Evolutionary conservation across 2,888 invertebrate species (phyloP).

Genomic region (Leucoptera coffeella): DNA sequence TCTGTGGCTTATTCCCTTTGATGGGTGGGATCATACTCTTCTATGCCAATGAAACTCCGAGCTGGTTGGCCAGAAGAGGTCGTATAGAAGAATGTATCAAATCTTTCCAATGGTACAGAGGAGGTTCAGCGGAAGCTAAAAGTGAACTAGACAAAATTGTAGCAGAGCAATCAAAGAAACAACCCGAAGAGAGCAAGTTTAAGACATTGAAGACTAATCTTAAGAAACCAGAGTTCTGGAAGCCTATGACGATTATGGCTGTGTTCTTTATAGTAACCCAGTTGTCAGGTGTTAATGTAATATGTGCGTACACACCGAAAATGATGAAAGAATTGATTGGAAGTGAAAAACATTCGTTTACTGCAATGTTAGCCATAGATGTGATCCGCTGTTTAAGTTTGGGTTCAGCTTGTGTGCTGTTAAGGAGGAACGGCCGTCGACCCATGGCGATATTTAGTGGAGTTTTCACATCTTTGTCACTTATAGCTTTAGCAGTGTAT

Average conservation of each 20-base stretch:
- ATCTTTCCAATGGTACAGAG: conserved; percentile 58
- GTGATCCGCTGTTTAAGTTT: conserved; percentile 55
- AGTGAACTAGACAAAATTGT: conserved; percentile 45
- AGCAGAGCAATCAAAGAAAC: conserved; percentile 24
- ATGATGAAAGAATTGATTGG: conserved; percentile 58
- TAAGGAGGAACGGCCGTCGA: conserved; percentile 56
- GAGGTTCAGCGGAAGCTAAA: conserved; percentile 33
- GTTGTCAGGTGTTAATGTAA: conserved; percentile 64
- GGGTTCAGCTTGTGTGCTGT: conserved; percentile 51
- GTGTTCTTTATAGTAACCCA: conserved; percentile 62
- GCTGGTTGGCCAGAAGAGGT: conserved; percentile 60
- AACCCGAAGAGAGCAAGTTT: conserved; percentile 19
- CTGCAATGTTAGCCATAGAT: conserved; percentile 62
- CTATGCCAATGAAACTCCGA: conserved; percentile 63
- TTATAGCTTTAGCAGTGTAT: conserved; percentile 47
- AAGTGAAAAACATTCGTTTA: conserved; percentile 46
- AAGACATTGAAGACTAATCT: conserved; percentile 27
- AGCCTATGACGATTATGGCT: conserved; percentile 56
- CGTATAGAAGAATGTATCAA: conserved; percentile 50
- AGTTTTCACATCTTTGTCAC: conserved; percentile 50
- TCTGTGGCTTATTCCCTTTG: conserved; percentile 49
- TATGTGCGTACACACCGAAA: conserved; percentile 64
- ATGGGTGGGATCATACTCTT: conserved; percentile 44
- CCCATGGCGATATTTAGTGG: conserved; percentile 60
- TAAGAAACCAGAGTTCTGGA: conserved; percentile 51